A percentile compares a stretch with the other conserved stretches of the same genome.
These are phyloP conservation scores for Epizoanthus illoricatus DNA, from an alignment of 92 coral and sea anemone genomes.

Conservation along the genomic window DNA sequence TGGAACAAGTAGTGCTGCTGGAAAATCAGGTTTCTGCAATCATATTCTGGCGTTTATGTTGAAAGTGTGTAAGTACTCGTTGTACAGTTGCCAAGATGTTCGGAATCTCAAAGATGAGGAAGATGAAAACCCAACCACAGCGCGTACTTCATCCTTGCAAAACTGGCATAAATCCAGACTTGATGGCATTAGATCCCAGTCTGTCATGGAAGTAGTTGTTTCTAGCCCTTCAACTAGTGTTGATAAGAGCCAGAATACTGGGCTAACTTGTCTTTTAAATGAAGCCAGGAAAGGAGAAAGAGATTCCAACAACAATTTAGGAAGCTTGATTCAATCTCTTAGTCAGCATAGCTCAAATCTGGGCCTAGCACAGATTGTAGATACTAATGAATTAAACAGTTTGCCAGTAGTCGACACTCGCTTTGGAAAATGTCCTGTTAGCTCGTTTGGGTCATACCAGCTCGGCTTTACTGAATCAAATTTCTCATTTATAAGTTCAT, in stretches of 20 bases:
- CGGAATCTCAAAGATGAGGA: too few relatives aligned
- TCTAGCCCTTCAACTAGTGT: constrained; percentile 30
- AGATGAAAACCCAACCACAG: too few relatives aligned
- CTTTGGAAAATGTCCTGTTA: constrained; percentile 9
- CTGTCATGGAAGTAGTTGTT: too few relatives aligned
- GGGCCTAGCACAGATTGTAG: constrained; percentile 8
- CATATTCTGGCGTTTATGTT: too few relatives aligned
- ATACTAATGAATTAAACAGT: background rate
- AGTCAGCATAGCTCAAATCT: background rate
- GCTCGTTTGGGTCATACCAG: constrained; percentile 38
- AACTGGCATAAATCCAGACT: too few relatives aligned
- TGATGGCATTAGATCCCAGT: too few relatives aligned
- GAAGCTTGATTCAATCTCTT: constrained; percentile 12
- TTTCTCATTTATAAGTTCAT: constrained; percentile 35
- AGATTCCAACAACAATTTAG: background rate
- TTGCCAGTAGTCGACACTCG: constrained; percentile 16
- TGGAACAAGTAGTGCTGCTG: too few relatives aligned
- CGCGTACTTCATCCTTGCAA: too few relatives aligned
- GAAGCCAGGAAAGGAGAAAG: constrained; percentile 9
- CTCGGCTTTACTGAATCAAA: constrained; percentile 44
- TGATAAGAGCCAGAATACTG: background rate
- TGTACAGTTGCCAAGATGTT: too few relatives aligned
- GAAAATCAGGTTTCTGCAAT: too few relatives aligned
- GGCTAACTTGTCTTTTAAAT: constrained; percentile 2
- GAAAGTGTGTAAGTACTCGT: too few relatives aligned